Evolutionary conservation across 2,797 vertebrate genomes (phyloP).

Genomic region (Pantherophis alleghaniensis): DNA sequence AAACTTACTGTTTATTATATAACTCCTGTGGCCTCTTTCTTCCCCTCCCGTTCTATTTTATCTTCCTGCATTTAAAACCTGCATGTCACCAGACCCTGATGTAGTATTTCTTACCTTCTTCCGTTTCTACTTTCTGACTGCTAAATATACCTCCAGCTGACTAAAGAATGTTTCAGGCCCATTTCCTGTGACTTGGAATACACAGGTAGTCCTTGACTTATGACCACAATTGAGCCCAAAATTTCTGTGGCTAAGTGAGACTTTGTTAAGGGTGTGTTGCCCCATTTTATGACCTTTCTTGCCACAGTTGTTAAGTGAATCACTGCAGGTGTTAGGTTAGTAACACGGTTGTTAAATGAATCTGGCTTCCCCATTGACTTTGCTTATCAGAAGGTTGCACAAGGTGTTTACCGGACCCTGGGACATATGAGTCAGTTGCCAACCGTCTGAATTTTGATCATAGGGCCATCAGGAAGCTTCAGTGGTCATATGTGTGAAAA

Average conservation of each 20-base stretch:
- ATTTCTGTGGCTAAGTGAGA: background rate
- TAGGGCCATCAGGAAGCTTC: no score
- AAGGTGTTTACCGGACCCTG: background rate
- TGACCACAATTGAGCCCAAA: background rate
- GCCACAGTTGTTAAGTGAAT: background rate
- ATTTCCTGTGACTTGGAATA: background rate
- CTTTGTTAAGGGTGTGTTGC: background rate
- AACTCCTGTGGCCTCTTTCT: conserved; percentile 58
- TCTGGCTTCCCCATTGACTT: background rate
- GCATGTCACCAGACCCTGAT: conserved; percentile 6
- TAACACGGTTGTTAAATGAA: background rate
- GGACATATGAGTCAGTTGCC: no score
- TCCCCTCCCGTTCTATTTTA: conserved; percentile 66
- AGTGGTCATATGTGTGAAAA: background rate
- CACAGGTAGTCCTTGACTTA: background rate
- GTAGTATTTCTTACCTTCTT: conserved; percentile 48
- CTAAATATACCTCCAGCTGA: conserved; percentile 10
- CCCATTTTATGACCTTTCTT: background rate
- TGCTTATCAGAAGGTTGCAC: background rate
- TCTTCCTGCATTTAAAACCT: conserved; percentile 55
- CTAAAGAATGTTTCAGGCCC: conserved; percentile 31
- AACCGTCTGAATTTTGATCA: no score
- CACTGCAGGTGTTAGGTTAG: background rate
- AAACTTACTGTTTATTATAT: conserved; percentile 76
- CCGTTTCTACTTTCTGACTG: conserved; percentile 38